Evolutionary conservation across 2,797 vertebrate genomes (phyloP), one percentile per base, ranked within the genome.

Genomic region (Lerista edwardsae): DNA sequence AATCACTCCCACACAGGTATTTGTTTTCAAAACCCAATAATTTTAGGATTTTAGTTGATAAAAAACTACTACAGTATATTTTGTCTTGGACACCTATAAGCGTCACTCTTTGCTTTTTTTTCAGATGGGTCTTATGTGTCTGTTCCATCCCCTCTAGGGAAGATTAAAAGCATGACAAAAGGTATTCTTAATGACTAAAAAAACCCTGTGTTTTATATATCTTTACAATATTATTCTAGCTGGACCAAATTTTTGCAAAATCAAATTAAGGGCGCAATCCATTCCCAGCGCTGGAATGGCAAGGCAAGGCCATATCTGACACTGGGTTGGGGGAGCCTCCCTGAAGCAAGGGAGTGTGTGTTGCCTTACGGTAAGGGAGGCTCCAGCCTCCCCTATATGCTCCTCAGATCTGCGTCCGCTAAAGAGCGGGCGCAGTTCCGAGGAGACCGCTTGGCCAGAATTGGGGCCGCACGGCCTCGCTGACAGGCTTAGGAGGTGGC

Each of bases 131-230:
- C 98, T 88, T 99, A 98, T 0, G 98, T 99, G 87, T 99, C 98
- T 83, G 97, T 99, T 75, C 98, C 98, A 0, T 99, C 98, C 79
- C 98, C 98, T 79, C 95, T 99, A 80, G 98, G 98, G 80, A 99
- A 98, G 95, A 99, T 99, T 92, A 99, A 99, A 96, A 99, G 96
- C 96, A 98, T 99, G 98, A 98, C 98, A 23, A 99, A 99, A 99
- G 98, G 98, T 99, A 98, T 59, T 84, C 86, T 82, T 78, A 84
- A 71, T 80, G 11, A 27, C 31, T 47, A 34, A 21, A 74, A 44
- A 64, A 81, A 59, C n/a, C 0, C 1, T n/a, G 71, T 75, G 75
- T 86, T 36, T 71, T 86, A 36, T 68, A 55, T 68, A 88, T 83
- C 62, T 89, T 84, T 83, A 44, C 25, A 79, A 44, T 55, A 15